phyloP scores from a whole-genome alignment of 2,113 vertebrate genomes.

The Apus apus region DNA sequence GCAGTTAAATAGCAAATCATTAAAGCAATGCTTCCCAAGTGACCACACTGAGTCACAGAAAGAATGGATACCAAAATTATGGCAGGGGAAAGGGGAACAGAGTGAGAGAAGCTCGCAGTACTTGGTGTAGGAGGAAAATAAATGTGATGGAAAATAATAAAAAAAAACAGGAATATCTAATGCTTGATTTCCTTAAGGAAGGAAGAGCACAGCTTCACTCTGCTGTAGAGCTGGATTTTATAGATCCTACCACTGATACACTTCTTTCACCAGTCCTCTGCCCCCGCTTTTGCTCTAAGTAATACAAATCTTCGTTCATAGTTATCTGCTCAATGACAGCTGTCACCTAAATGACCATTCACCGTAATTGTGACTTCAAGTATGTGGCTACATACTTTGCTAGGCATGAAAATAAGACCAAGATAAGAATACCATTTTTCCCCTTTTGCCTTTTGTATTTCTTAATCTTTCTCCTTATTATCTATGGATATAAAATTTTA shows the following conservation, averaged over 20 bases:
- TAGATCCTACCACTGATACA: background rate
- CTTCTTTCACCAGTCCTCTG: background rate
- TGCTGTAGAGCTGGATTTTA: background rate
- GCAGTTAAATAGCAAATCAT: conserved; percentile 62
- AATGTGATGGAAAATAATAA: background rate
- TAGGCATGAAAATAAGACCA: background rate
- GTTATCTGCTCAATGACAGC: background rate
- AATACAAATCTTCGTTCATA: background rate
- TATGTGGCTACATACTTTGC: background rate
- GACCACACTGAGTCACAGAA: background rate
- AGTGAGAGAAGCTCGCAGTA: background rate
- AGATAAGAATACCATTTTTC: background rate
- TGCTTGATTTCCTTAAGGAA: background rate
- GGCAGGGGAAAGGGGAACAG: background rate
- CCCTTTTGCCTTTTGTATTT: background rate
- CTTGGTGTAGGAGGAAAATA: background rate
- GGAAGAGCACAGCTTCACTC: background rate
- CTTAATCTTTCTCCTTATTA: background rate
- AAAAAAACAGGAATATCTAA: background rate
- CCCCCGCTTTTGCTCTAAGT: background rate
- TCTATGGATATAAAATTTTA: background rate
- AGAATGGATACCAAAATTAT: background rate
- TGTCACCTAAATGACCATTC: background rate
- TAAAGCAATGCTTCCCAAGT: conserved; percentile 39
- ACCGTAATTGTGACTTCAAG: background rate